Base-by-base conservation (phyloP, 1,140 invertebrate species). In the Carposina sasakii region DNA sequence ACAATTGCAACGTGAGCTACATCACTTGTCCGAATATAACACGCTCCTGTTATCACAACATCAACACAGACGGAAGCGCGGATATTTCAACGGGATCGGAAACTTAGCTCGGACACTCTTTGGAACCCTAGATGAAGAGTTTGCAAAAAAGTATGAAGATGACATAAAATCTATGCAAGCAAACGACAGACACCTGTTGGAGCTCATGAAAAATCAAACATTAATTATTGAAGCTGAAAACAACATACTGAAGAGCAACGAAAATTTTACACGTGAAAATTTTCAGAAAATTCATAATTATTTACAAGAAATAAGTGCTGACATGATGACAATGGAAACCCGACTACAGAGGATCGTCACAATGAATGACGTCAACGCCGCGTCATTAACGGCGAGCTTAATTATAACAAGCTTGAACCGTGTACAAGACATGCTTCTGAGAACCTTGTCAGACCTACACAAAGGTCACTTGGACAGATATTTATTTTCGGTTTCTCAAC, bases 391-490 rank as follows among this genome's bases (percentile, higher is more conserved):
- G n/a, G 42, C 55, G 6, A 37, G 42, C 30, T 19, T 52, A 34
- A 22, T 57, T 1, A 10, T 57, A 22, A 21, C 37, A 1, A 57
- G 52, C 36, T 30, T 57, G 17, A 47, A 52, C 9, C 28, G 22
- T 13, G 33, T 48, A 6, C 54, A 57, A 48, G 49, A 52, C 10
- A 52, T 57, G 34, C 36, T 52, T 15, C 45, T 52, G 10, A 45
- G 49, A 21, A 28, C 53, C 6, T 16, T 55, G 0, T 33, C 20
- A 1, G 43, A 60, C 9, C 37, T 49, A 2, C 53, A 60, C 17
- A 48, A 60, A 24, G 57, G 57, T 12, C 52, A 55, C 16, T 50
- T 54, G 1, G 48, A 59, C 22, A 45, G n/a, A n/a, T n/a, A n/a
- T n/a, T n/a, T n/a, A n/a, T n/a, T n/a, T n/a, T n/a, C n/a, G n/a